Evolutionary conservation across 2,888 invertebrate species (phyloP).

Genomic region (Cactoblastis cactorum): DNA sequence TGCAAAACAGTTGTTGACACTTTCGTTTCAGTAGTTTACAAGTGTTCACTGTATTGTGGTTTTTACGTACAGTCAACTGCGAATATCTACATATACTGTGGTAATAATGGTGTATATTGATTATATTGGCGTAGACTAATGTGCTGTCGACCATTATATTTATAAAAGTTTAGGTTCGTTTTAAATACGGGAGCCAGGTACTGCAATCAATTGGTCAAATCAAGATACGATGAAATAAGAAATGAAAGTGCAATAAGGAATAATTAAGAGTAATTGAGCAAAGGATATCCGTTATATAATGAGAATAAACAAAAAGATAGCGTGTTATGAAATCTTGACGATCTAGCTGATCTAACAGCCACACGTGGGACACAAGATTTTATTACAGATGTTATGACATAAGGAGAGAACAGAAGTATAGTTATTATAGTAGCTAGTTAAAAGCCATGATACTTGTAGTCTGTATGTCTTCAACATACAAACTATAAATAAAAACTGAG

Average conservation of each 20-base stretch:
- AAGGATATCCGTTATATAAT: conserved; percentile 7
- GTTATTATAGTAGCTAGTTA: no score
- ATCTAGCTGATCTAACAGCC: conserved; percentile 9
- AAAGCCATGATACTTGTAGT: no score
- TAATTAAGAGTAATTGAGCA: background rate
- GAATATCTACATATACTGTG: background rate
- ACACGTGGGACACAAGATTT: background rate
- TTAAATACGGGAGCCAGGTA: no score
- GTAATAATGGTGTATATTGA: background rate
- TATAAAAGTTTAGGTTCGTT: no score
- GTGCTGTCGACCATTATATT: no score
- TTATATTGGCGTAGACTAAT: no score
- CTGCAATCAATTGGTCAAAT: no score
- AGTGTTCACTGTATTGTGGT: background rate
- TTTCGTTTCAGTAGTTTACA: conserved; percentile 1
- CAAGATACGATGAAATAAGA: background rate
- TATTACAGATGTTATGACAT: background rate
- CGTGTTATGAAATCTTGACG: background rate
- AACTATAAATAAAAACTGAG: no score
- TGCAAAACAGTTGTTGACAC: conserved; percentile 50
- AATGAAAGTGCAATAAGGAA: conserved; percentile 6
- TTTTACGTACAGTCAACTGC: background rate
- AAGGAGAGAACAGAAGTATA: background rate
- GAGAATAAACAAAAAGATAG: background rate
- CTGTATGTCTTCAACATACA: no score